Evolutionary conservation across 2,113 vertebrate species (phyloP), one percentile per base, ranked within the genome.

Genomic region (Labeo catla): DNA sequence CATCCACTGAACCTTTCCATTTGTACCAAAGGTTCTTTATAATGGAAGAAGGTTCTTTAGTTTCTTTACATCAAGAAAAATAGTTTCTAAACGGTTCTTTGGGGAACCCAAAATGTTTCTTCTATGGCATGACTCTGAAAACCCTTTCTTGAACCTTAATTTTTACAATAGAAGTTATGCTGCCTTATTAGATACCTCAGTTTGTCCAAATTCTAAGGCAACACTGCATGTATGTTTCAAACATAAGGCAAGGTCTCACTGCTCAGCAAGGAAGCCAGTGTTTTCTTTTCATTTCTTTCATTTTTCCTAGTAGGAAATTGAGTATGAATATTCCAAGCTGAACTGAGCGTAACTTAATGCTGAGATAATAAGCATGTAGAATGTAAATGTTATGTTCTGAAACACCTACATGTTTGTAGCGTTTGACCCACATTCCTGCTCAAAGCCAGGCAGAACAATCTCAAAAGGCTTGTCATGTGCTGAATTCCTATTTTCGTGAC

Each of bases 381-480:
- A 73, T 74, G 72, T 49, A 23, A 13, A 74, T 74, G 23, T 49
- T 78, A 57, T 36, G 9, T 78, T 57, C 16, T 43, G 36, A 43
- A 78, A 59, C 28, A 36, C 76, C 52, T 36, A 57, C 50, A 39
- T 59, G 15, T 57, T 78, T 19, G 52, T 11, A 59, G 50, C 28
- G 59, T 78, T 81, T 81, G 36, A 45, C 36, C 39, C 39, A 81
- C 78, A 81, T 81, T 81, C 39, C 39, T 63, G 39, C 57, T 63
- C 39, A 63, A 63, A 81, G 19, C 54, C 19, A 39, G 19, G 54
- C 19, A 39, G 59, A 23, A 74, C 5, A 1, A 49, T 74, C 21
- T 49, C 34, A 45, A 45, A 66, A 21, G n/a, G 19, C 10, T 49
- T 66, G 47, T 68, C 34, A 49, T 57, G 19, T 57, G 8, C 45